A percentile compares a stretch with the other conserved stretches of the same genome.
These are phyloP conservation scores for Aegotheles bennettii DNA, from an alignment of 2,113 vertebrate species.

Conservation along the genomic window DNA sequence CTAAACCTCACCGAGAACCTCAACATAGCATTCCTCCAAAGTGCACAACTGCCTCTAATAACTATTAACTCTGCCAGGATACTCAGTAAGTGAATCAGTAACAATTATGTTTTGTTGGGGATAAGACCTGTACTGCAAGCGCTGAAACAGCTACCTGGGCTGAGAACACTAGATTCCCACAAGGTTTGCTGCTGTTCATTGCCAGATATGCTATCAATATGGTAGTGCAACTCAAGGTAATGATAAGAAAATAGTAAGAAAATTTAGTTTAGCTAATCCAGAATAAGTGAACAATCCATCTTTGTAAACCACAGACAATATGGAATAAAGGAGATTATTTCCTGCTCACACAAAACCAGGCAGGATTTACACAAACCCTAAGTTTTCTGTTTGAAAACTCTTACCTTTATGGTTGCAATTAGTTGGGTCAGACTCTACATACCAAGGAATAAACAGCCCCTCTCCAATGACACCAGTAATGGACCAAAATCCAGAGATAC, in stretches of 20 bases:
- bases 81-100: background rate
- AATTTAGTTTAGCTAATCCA: background rate
- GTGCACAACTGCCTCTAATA: background rate
- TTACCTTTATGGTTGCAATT: background rate
- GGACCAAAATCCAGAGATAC: background rate
- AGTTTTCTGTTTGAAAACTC: background rate
- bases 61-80: background rate
- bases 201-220: background rate
- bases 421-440: background rate
- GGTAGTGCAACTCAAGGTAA: background rate
- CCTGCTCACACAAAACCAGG: background rate
- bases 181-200: background rate
- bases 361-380: background rate
- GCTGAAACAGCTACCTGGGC: background rate
- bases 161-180: background rate
- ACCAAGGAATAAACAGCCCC: background rate
- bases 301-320: background rate
- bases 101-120: background rate
- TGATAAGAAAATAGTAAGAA: background rate
- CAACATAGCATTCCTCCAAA: background rate
- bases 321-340: background rate
- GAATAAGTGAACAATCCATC: background rate
- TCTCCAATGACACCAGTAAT: background rate
- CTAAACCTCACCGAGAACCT: background rate
- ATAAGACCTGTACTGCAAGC: background rate